These are phyloP conservation scores for Mycalesis mineus DNA, from an alignment of 2,888 invertebrate species.

Conservation along the genomic window DNA sequence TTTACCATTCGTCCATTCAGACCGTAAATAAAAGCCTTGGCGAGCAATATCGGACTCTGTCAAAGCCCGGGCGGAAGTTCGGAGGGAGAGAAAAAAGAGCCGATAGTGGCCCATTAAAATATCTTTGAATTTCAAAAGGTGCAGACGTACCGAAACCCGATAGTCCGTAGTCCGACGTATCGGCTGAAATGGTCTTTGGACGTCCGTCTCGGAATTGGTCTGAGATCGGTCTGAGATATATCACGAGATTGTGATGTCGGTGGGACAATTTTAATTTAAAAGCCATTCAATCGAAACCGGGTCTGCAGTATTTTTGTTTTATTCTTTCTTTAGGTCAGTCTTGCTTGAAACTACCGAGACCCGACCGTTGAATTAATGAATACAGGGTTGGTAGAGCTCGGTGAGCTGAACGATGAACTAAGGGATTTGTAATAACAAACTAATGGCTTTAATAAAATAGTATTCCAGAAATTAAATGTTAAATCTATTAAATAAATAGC, in stretches of 20 bases:
- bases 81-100: conserved; percentile 35
- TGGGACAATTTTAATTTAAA: conserved; percentile 17
- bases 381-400: no score
- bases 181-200: conserved; percentile 22
- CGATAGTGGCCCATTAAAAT: conserved; percentile 76
- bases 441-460: no score
- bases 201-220: conserved; percentile 8
- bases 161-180: conserved; percentile 18
- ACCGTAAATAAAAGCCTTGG: conserved; percentile 58
- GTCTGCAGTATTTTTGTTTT: conserved; percentile 3
- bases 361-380: not conserved
- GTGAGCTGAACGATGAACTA: no score
- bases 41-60: conserved; percentile 59
- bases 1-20: conserved; percentile 46
- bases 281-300: conserved; percentile 10
- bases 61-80: conserved; percentile 40
- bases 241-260: conserved; percentile 22
- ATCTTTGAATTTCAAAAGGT: conserved; percentile 69
- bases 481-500: no score
- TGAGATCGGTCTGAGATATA: conserved; percentile 10
- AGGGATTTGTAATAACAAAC: no score
- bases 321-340: conserved; percentile 1
- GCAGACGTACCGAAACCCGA: conserved; percentile 19
- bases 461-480: no score
- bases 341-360: not conserved